Conservation (phyloP, 1,140 invertebrate species). For the Pogonognathellus flavescens region DNA sequence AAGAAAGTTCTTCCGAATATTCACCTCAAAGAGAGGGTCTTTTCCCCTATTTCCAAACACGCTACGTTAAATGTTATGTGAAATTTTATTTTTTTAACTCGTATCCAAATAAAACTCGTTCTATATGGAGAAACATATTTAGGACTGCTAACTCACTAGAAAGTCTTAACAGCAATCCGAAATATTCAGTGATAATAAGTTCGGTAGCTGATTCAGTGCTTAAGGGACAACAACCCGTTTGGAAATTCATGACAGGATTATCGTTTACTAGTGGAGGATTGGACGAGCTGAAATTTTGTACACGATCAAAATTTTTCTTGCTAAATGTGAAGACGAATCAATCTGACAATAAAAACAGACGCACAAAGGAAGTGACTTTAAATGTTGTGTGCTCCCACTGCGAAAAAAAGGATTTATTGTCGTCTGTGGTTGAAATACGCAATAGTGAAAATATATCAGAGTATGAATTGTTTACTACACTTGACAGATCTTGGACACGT, state of each 20-base stretch:
- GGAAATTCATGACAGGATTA: not conserved
- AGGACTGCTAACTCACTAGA: not conserved
- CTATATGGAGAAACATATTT: constrained; percentile 34
- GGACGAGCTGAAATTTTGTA: not conserved
- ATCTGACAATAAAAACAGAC: not conserved
- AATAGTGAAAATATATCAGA: not conserved
- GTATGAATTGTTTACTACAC: not conserved
- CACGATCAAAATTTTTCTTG: constrained; percentile 19
- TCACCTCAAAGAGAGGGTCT: not conserved
- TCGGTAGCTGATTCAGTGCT: not conserved
- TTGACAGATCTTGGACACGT: constrained; percentile 2
- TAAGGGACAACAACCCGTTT: not conserved
- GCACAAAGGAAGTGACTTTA: not conserved
- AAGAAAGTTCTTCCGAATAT: not conserved
- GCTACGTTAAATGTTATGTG: not conserved
- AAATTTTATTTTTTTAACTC: constrained; percentile 15
- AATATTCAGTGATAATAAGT: constrained; percentile 13
- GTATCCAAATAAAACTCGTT: no score
- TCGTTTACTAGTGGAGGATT: not conserved
- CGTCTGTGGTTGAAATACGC: not conserved
- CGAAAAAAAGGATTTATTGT: not conserved
- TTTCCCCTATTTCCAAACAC: not conserved
- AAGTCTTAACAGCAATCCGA: constrained; percentile 16
- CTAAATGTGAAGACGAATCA: not conserved
- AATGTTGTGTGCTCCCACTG: not conserved